Conservation (phyloP, 23 tunicate species). For the Botrylloides violaceus region DNA sequence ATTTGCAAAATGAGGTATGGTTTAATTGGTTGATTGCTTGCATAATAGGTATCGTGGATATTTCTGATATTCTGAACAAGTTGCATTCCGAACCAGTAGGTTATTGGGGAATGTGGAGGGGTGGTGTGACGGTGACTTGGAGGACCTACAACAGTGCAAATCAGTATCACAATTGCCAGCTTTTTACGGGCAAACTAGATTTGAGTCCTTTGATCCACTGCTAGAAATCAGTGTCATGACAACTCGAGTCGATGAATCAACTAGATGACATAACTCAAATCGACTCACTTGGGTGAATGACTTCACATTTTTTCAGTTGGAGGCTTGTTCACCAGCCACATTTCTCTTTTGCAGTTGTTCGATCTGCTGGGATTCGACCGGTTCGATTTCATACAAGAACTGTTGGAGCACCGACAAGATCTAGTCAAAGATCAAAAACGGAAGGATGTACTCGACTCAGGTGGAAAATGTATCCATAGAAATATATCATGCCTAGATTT, state of each 20-base stretch:
- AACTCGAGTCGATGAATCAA: no score
- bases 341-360: constrained; percentile 51
- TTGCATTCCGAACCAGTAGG: background rate
- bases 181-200: no score
- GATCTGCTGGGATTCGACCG: constrained; percentile 85
- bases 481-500: no score
- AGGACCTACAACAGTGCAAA: no score
- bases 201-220: no score
- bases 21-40: no score
- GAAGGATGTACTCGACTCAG: constrained; percentile 11
- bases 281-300: background rate
- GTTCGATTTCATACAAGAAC: constrained; percentile 63
- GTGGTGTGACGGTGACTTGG: no score
- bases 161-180: no score
- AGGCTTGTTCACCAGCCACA: background rate
- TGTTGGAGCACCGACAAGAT: constrained; percentile 40
- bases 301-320: background rate
- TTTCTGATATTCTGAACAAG: no score
- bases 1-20: constrained; percentile 73
- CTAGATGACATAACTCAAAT: background rate
- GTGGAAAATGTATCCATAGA: no score
- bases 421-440: constrained; percentile 45
- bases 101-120: background rate
- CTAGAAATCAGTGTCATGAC: no score
- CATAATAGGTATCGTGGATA: no score